These are phyloP conservation scores for Homarus gammarus DNA, from an alignment of 2,888 invertebrate genomes.

Conservation along the genomic window DNA sequence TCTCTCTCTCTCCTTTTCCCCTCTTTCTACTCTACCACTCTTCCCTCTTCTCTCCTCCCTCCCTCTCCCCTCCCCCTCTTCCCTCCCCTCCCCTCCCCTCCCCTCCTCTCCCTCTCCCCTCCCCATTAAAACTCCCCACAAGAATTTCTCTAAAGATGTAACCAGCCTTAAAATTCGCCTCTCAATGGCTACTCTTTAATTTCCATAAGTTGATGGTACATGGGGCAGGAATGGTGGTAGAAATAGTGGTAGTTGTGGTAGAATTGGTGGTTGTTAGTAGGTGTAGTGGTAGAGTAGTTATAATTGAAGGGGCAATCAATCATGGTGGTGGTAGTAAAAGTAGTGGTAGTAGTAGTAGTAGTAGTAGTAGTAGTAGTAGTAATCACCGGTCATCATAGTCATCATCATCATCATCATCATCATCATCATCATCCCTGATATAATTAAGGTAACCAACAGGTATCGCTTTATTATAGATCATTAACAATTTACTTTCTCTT, in stretches of 20 bases:
- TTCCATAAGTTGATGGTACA: background rate
- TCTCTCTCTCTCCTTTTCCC: constrained; percentile 19
- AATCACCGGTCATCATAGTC: no score
- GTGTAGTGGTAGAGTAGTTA: background rate
- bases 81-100: background rate
- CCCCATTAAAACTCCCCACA: background rate
- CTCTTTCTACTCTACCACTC: background rate
- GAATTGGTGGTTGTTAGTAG: background rate
- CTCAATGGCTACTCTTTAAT: background rate
- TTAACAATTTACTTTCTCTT: no score
- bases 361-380: background rate
- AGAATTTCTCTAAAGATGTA: background rate
- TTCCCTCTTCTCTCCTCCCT: background rate
- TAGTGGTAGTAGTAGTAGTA: background rate
- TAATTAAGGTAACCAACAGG: no score
- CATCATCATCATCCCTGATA: no score
- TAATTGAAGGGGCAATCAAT: no score
- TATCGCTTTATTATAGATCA: no score
- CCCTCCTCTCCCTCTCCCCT: background rate
- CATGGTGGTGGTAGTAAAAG: background rate
- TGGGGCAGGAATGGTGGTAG: background rate
- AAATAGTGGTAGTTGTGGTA: background rate
- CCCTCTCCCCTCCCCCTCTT: background rate
- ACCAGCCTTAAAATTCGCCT: background rate
- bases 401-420: no score